Evolutionary conservation across 2,113 vertebrate genomes (phyloP), one percentile per base, ranked within the genome.

Genomic region (Tiliqua scincoides): DNA sequence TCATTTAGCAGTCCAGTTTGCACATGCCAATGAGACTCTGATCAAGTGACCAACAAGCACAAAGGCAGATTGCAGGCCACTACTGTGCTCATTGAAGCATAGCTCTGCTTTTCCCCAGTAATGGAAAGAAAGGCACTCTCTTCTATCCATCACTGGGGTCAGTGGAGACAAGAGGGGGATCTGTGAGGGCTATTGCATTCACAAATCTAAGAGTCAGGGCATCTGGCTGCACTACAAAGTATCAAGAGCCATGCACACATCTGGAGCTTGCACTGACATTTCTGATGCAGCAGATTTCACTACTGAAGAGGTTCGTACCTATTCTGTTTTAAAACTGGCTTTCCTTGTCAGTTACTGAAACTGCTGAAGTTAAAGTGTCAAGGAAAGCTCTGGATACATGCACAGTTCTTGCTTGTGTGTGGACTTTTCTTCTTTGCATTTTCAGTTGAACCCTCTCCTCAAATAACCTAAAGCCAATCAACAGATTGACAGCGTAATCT

Each of bases 401-500:
- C 35, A 74, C 17, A 21, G 65, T 54, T 82, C n/a, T 82, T 25
- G 32, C 52, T n/a, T 40, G n/a, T 62, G 82, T 11, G 21, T 14
- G 61, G 21, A 61, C 23, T 30, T 43, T 18, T 52, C 21, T 75
- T n/a, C 71, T 74, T 32, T 48, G 79, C 82, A 17, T 85, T 90
- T 89, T 89, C 68, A 84, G 68, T 5, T 0, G 14, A 79, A 86
- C 25, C 40, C 11, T 75, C 3, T 17, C 83, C 62, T 11, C 5
- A 32, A 86, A 87, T 40, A 68, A 72, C 87, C 79, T 18, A 67
- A 54, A 91, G 86, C 78, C 83, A 8, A 48, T 48, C 43, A 48
- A 48, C 43, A 48, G 43, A 48, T 48, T n/a, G n/a, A n/a, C n/a
- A n/a, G n/a, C n/a, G n/a, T n/a, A n/a, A n/a, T n/a, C n/a, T n/a